phyloP scores from a whole-genome alignment of 2,797 vertebrate species.

The Botia kubotai region DNA sequence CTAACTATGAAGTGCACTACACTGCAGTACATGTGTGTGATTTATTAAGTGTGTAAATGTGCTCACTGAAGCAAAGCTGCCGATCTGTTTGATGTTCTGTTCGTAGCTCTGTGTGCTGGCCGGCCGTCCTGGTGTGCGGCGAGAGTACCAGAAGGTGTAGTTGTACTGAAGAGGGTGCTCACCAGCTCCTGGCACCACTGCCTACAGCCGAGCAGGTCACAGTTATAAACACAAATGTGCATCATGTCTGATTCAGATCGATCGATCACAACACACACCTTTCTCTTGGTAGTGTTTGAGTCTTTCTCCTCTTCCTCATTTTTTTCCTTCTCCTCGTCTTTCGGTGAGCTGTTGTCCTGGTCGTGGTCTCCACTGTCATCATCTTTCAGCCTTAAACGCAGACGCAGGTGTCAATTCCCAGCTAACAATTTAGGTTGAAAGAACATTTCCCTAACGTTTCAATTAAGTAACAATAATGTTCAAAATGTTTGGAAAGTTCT shows the following conservation, averaged over 20 bases:
- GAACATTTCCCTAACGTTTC: no score
- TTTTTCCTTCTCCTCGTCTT: conserved; percentile 84
- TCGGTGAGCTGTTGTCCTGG: conserved; percentile 83
- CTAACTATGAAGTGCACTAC: background rate
- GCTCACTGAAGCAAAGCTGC: conserved; percentile 76
- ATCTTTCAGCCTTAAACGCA: conserved; percentile 79
- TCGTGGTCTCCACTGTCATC: conserved; percentile 86
- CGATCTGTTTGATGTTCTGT: conserved; percentile 88
- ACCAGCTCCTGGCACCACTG: conserved; percentile 78
- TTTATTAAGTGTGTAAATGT: background rate
- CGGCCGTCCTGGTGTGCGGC: conserved; percentile 84
- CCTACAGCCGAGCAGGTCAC: conserved; percentile 59
- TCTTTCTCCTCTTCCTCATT: conserved; percentile 80
- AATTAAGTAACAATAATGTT: no score
- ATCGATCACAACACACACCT: conserved; percentile 61
- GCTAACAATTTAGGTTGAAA: no score
- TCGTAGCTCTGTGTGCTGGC: conserved; percentile 87
- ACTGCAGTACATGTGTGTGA: background rate
- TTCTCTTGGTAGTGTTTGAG: conserved; percentile 74
- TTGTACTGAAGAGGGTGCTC: conserved; percentile 88
- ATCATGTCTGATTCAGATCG: background rate
- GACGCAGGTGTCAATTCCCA: conserved; percentile 2
- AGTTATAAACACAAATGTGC: background rate
- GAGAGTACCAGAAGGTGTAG: conserved; percentile 88
- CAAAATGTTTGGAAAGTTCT: no score